Evolutionary conservation across 1,140 invertebrate genomes (phyloP).

Genomic region (Lepidurus couesii): DNA sequence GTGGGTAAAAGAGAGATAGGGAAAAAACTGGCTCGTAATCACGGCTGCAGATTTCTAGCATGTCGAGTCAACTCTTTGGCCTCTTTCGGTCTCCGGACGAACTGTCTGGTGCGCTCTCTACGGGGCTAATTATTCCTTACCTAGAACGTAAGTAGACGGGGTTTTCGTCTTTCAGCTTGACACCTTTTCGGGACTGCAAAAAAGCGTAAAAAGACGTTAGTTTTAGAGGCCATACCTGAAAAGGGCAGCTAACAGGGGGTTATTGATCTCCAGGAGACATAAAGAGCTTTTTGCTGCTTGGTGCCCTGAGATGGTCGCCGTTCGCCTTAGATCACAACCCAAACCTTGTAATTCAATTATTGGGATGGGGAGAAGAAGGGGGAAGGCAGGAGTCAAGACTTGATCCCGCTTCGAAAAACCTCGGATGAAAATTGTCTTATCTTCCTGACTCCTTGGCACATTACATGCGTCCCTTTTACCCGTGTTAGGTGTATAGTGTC

Average conservation of each 20-base stretch:
- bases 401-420: not conserved
- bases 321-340: conserved; percentile 4
- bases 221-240: conserved; percentile 17
- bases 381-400: not conserved
- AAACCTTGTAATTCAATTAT: conserved; percentile 22
- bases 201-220: not conserved
- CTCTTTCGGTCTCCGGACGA: too few relatives aligned
- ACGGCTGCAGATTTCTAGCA: too few relatives aligned
- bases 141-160: too few relatives aligned
- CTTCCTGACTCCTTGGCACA: not conserved
- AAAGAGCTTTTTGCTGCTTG: conserved; percentile 16
- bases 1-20: too few relatives aligned
- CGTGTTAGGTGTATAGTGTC: not conserved
- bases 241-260: conserved; percentile 3
- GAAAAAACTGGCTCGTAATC: too few relatives aligned
- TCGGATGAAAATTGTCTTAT: conserved; percentile 7
- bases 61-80: too few relatives aligned
- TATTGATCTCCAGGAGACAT: conserved; percentile 13
- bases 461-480: not conserved
- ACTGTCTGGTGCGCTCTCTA: too few relatives aligned
- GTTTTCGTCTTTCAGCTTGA: too few relatives aligned
- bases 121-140: too few relatives aligned
- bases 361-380: not conserved
- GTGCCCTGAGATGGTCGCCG: not conserved
- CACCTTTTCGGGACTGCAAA: too few relatives aligned